Conservation (phyloP, 2,113 vertebrate genomes). For the Oncorhynchus clarkii region DNA sequence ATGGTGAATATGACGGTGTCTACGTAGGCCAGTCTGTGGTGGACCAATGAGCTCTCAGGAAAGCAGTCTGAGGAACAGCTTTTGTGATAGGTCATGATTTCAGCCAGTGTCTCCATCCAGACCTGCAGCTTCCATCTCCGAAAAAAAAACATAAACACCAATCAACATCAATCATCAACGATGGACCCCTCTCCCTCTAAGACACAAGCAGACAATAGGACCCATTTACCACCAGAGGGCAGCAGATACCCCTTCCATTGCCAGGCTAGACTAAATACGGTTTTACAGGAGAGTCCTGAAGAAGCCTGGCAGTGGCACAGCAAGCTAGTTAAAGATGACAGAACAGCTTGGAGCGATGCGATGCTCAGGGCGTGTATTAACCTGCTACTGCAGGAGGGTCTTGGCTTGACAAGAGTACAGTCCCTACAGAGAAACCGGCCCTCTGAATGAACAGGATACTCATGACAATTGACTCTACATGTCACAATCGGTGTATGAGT, state of each 20-base stretch:
- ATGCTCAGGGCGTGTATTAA: slow-evolving; percentile 65
- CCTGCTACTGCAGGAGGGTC: slow-evolving; percentile 59
- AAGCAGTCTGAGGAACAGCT: slow-evolving; percentile 65
- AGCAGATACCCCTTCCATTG: slow-evolving; percentile 48
- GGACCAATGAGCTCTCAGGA: slow-evolving; percentile 66
- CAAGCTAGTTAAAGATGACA: slow-evolving; percentile 69
- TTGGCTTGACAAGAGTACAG: neutral
- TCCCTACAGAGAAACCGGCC: too few relatives aligned
- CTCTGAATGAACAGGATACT: too few relatives aligned
- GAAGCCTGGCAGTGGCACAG: slow-evolving; percentile 52
- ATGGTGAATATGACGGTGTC: slow-evolving; percentile 81
- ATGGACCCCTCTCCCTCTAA: neutral
- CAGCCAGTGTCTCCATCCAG: slow-evolving; percentile 80
- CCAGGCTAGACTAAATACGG: slow-evolving; percentile 18
- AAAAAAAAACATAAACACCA: neutral
- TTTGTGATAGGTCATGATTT: slow-evolving; percentile 80
- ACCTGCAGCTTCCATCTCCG: slow-evolving; percentile 83
- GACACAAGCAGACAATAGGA: neutral
- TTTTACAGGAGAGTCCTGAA: slow-evolving; percentile 37
- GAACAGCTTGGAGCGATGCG: slow-evolving; percentile 62
- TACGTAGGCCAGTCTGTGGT: slow-evolving; percentile 85
- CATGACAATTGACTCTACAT: too few relatives aligned
- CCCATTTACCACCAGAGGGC: slow-evolving; percentile 25
- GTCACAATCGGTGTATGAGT: too few relatives aligned
- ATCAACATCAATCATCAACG: neutral